Conservation (phyloP, 2,113 vertebrate species). For the pig (Sus scrofa) region T2T-Sscrofa CM000826.6:36260501-36261000, state of each 20-base stretch:
- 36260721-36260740: not conserved
- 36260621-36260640: not conserved
- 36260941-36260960: not conserved
- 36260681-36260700: not conserved
- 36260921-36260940: not conserved
- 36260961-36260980: not conserved
- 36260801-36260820: not conserved
- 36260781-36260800: no score
- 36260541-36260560: not conserved
- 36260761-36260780: no score
- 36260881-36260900: not conserved
- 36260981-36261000: not conserved
- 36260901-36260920: not conserved
- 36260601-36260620: not conserved
- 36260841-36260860: not conserved
- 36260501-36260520: constrained; percentile 3
- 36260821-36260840: not conserved
- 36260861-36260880: no score
- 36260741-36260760: not conserved
- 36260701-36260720: not conserved
- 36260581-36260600: not conserved
- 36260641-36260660: not conserved
- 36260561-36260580: not conserved
- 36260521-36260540: not conserved
- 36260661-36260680: not conserved